Evolutionary conservation across 1,140 invertebrate genomes (phyloP).

Genomic region (Pachyrhynchus sulphureomaculatus): DNA sequence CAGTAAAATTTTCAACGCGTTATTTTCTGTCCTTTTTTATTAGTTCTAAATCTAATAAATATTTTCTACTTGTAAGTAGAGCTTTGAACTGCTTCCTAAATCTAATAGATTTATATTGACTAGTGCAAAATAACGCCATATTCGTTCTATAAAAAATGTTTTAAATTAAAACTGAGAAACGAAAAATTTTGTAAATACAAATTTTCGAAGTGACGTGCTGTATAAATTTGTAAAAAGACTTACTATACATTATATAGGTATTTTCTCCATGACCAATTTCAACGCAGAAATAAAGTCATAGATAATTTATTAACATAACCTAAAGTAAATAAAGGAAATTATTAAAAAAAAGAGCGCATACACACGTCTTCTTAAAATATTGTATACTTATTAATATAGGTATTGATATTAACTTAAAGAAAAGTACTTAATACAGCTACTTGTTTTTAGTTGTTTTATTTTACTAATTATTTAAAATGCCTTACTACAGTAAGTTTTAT

Average conservation of each 20-base stretch:
- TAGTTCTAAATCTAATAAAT: background rate
- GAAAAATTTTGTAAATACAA: background rate
- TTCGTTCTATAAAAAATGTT: slow-evolving; percentile 26
- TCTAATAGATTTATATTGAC: slow-evolving; percentile 29
- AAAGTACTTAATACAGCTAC: background rate
- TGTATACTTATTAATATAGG: background rate
- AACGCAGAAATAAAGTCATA: slow-evolving; percentile 14
- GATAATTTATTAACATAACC: too few species aligned
- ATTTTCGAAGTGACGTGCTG: background rate
- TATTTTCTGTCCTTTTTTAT: background rate
- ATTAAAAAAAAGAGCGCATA: background rate
- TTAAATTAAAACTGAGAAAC: slow-evolving; percentile 37
- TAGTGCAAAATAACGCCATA: slow-evolving; percentile 33
- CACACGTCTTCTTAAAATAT: background rate
- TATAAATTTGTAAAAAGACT: slow-evolving; percentile 3
- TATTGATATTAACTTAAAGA: background rate
- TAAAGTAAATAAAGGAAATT: too few species aligned
- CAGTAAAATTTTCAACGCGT: too few species aligned
- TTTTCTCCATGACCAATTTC: slow-evolving; percentile 23
- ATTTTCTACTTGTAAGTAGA: slow-evolving; percentile 24
- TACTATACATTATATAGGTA: background rate
- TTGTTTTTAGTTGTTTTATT: background rate
- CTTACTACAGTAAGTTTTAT: background rate
- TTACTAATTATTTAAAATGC: slow-evolving; percentile 2
- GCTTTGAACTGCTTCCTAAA: slow-evolving; percentile 32